A percentile compares a stretch with the other conserved stretches of the same genome.
Conservation (phyloP, 2,888 invertebrate species). For the Mesoligia furuncula region DNA sequence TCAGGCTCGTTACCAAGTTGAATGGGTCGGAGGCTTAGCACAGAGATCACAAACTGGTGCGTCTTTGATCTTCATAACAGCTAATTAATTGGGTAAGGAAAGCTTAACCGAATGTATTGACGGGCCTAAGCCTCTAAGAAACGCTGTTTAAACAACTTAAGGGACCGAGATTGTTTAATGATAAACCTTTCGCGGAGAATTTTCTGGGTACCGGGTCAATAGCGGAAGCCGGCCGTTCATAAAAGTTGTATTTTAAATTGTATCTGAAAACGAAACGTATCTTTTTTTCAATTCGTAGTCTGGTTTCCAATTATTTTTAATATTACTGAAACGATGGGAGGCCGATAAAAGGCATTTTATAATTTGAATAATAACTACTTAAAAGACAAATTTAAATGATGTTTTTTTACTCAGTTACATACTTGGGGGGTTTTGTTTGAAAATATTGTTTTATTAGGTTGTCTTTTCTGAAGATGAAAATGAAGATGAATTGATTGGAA, state of each 20-base stretch:
- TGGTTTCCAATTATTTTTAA: constrained; percentile 66
- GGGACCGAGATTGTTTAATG: constrained; percentile 74
- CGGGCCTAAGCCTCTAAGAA: constrained; percentile 69
- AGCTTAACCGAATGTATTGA: constrained; percentile 83
- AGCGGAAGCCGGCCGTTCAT: constrained; percentile 51
- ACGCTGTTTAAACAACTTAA: constrained; percentile 71
- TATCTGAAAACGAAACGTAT: constrained; percentile 56
- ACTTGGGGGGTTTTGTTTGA: constrained; percentile 7
- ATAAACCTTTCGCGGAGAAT: constrained; percentile 67
- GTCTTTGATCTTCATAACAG: constrained; percentile 87
- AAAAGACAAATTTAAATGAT: constrained; percentile 14
- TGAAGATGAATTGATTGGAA: not conserved
- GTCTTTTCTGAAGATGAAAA: not conserved
- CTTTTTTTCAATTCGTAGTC: constrained; percentile 58
- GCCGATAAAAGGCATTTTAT: constrained; percentile 56
- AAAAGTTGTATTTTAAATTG: constrained; percentile 62
- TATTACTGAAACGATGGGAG: constrained; percentile 51
- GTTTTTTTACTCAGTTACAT: constrained; percentile 6
- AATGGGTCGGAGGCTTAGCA: constrained; percentile 80
- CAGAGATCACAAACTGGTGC: constrained; percentile 79
- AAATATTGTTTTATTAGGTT: constrained; percentile 1
- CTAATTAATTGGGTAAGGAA: constrained; percentile 86
- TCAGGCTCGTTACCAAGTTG: constrained; percentile 83
- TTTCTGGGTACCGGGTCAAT: constrained; percentile 58
- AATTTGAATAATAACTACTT: constrained; percentile 40